A percentile compares a stretch with the other conserved stretches of the same genome.
Conservation (phyloP, 2,797 vertebrate genomes). For the Chelmon rostratus region DNA sequence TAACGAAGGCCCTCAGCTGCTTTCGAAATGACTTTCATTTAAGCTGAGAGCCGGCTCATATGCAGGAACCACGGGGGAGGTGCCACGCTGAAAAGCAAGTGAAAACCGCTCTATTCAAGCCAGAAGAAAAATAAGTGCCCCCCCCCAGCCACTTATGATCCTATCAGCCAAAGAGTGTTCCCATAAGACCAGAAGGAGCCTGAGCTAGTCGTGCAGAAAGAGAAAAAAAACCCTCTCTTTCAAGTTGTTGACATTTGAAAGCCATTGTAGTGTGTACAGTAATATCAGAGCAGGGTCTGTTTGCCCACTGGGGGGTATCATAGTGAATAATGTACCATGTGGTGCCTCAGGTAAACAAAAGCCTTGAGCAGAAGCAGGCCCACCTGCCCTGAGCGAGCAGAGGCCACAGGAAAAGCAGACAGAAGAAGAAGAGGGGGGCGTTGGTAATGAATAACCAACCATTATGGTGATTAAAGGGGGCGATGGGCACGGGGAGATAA, state of each 20-base stretch:
- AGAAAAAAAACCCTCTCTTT: constrained; percentile 36
- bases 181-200: constrained; percentile 51
- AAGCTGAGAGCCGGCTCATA: constrained; percentile 47
- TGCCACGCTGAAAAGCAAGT: constrained; percentile 37
- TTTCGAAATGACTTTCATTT: constrained; percentile 67
- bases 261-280: constrained; percentile 47
- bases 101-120: constrained; percentile 55
- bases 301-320: constrained; percentile 44
- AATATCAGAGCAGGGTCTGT: constrained; percentile 50
- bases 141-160: constrained; percentile 58
- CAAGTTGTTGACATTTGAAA: constrained; percentile 67
- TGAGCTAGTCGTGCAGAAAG: constrained; percentile 37
- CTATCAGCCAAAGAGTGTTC: constrained; percentile 61
- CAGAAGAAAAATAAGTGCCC: constrained; percentile 49
- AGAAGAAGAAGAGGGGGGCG: constrained; percentile 31
- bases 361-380: constrained; percentile 6
- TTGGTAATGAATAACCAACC: constrained; percentile 67
- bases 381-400: constrained; percentile 43
- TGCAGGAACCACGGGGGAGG: constrained; percentile 54
- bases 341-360: constrained; percentile 62
- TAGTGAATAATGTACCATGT: constrained; percentile 33
- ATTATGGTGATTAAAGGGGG: constrained; percentile 75
- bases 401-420: constrained; percentile 55
- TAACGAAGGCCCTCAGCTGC: constrained; percentile 61
- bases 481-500: constrained; percentile 78